phyloP scores from a whole-genome alignment of 2,888 invertebrate genomes.

The Drosophila mulleri region DNA sequence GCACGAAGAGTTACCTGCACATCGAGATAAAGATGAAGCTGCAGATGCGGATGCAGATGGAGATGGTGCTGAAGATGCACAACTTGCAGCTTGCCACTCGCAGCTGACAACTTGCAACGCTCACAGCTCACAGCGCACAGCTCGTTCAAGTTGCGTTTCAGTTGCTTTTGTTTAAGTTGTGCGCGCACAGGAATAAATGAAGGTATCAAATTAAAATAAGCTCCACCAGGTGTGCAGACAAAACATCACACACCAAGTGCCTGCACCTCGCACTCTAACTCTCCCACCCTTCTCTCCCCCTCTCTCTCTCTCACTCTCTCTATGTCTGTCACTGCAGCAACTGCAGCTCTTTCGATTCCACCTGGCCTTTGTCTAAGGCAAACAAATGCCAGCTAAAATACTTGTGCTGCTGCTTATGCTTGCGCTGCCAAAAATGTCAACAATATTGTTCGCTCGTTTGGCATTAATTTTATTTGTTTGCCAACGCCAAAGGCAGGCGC shows the following conservation, averaged over 20 bases:
- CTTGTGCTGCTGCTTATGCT: conserved; percentile 6
- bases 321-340: conserved; percentile 45
- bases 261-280: background rate
- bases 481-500: conserved; percentile 38
- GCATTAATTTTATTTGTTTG: conserved; percentile 65
- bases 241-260: conserved; percentile 16
- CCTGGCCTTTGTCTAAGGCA: conserved; percentile 62
- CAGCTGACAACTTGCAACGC: conserved; percentile 26
- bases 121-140: conserved; percentile 18
- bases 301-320: background rate
- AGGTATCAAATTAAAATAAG: conserved; percentile 79
- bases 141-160: conserved; percentile 43
- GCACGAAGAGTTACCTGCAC: conserved; percentile 51
- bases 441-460: conserved; percentile 50
- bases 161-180: conserved; percentile 76
- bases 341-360: conserved; percentile 50
- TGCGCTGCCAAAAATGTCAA: conserved; percentile 29
- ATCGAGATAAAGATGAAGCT: conserved; percentile 30
- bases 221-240: conserved; percentile 54
- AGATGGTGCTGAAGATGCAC: conserved; percentile 7
- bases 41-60: conserved; percentile 6
- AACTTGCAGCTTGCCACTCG: conserved; percentile 24
- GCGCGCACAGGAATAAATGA: conserved; percentile 65
- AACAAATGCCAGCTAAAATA: conserved; percentile 50
- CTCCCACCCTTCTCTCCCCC: background rate